Base-by-base conservation (phyloP, 37 sponge, comb jelly and placozoan species). In the Cliona cf. orientalis region DNA sequence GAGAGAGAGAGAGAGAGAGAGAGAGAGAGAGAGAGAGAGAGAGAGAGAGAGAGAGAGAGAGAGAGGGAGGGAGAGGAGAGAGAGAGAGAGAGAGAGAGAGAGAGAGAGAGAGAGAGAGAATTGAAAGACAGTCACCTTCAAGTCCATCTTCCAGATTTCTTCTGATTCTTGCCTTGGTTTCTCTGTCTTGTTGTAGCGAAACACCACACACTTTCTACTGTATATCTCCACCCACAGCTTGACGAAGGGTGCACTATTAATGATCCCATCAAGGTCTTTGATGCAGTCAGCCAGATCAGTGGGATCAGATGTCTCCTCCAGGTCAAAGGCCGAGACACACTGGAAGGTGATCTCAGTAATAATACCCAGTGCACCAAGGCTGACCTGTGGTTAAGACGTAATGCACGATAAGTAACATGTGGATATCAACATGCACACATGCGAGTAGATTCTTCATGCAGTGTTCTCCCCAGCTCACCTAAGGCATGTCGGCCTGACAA, bases 291-390 rank as follows among this genome's bases (percentile, higher is more conserved):
- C 34, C 31, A 90, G 55, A 33, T 33, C 14, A 2, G 26, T 21
- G 2, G 36, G 2, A 21, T 3, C 57, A 1, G 53, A 17, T 0
- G 29, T 74, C 66, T 90, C 91, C 17, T 59, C 43, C n/a, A 91
- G 75, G 44, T 82, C 55, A 69, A 83, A 87, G 21, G 68, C 75
- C 4, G 44, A n/a, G 29, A 62, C 88, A 69, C 88, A 83, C 71
- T 75, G 71, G 9, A 91, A 42, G 35, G 87, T 91, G n/a, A 91
- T 80, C 39, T 86, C 71, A 1, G 88, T 87, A 31, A 91, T 43
- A 0, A 91, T 67, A 28, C 92, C 92, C 23, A 91, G 67, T 34
- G 78, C 23, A 42, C 92, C 92, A 5, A 91, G 31, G 77, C 84
- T 86, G 43, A 80, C 81, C 69, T 68, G 23, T 68, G 6, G 37